Base-by-base conservation (phyloP, 2,113 vertebrate species). In the Isurus oxyrinchus region DNA sequence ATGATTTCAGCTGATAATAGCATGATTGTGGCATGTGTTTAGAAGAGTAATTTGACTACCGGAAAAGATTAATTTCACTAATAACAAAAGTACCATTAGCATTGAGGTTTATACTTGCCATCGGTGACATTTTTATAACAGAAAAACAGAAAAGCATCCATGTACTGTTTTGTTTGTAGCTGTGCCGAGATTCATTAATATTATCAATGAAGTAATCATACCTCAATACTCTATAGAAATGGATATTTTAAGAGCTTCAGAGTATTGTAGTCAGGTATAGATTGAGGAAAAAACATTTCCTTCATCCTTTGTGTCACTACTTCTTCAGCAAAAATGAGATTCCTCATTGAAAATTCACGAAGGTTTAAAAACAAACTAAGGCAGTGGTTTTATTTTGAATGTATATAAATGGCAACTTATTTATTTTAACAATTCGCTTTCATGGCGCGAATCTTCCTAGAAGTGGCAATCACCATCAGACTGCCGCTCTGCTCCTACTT, bases 41-140 rank as follows among this genome's bases (percentile, higher is more conserved):
- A 97, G 96, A 96, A 96, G 96, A 96, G 57, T 96, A 96, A 97
- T 90, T 96, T 81, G 96, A 97, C 67, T 79, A 61, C 96, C 53
- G 55, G 84, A 81, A 93, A 96, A 96, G 97, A 96, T 96, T 96
- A 27, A 96, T 97, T 96, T 97, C 96, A 96, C 96, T 40, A 94
- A 84, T 81, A 96, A 97, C 96, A 97, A 97, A 96, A 96, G 96
- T 63, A 53, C 95, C 76, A 76, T 95, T 95, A 95, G 67, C 94
- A 19, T 67, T 55, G 94, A 95, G 67, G 94, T 76, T 72, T 76
- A 55, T 55, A 11, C 44, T 72, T 72, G 63, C 66, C 94, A 72
- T 72, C 91, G 53, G 67, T 95, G 94, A 95, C 67, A 95, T 95
- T 72, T 95, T 72, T 35, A 55, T 19, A 95, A 49, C 67, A 95